Base-by-base conservation (phyloP, 2,888 invertebrate genomes). In the Eutolmus rufibarbis region DNA sequence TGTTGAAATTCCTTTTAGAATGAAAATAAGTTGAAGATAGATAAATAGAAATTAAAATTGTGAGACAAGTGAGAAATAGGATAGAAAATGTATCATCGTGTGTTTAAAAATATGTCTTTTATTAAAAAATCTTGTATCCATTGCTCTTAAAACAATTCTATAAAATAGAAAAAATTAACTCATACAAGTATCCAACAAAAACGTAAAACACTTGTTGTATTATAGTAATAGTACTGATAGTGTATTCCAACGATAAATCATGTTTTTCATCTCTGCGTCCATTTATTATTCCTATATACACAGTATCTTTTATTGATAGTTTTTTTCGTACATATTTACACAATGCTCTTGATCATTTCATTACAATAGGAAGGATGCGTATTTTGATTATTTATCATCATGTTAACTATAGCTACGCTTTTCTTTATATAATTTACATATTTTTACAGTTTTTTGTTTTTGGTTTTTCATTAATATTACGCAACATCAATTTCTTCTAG, bases 401-500 rank as follows among this genome's bases (percentile, higher is more conserved):
- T 34, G 31, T 43, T 82, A 74, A 43, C 74, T 85, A 74, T 74
- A 74, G 40, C 51, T 85, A 85, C 9, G 19, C 28, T 85, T 84
- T 46, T 74, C 7, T 79, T 79, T 40, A 23, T 74, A 19, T 85
- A 85, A 43, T 85, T 28, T 85, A 74, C 74, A 74, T 85, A 74
- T 46, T 56, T 51, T 77, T 86, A 77, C 56, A 78, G 16, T 28
- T 78, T 57, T 34, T 34, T 85, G 14, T 46, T 46, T 16, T 40
- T 9, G 5, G 0, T 40, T 46, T 40, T 43, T 74, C 40, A 57
- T 57, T 66, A 23, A 66, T 19, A 74, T 74, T 88, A 87, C 51
- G 86, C 86, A 88, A 88, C 88, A 88, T 86, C 82, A 88, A 86
- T 87, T 82, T 88, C 81, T 66, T 66, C 87, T 88, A 88, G 88